phyloP scores from a whole-genome alignment of 2,797 vertebrate species.

The Sitta carolinensis region DNA sequence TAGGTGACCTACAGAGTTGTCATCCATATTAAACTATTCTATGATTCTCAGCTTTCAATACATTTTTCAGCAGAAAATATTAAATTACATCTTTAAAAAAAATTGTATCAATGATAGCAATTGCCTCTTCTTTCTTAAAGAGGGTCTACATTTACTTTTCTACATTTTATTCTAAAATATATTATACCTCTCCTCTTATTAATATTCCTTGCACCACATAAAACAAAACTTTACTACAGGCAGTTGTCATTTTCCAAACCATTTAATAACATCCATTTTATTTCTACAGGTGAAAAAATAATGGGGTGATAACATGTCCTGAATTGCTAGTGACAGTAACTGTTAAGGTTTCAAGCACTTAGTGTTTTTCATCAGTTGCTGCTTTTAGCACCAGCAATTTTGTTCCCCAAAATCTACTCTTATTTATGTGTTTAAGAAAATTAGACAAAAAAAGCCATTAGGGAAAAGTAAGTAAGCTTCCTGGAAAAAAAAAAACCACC shows the following conservation, averaged over 20 bases:
- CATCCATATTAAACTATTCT: not conserved
- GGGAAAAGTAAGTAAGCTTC: not conserved
- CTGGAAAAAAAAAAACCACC: not conserved
- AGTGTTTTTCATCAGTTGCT: conserved; percentile 4
- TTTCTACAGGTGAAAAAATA: conserved; percentile 5
- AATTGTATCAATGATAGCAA: not conserved
- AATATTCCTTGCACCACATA: not conserved
- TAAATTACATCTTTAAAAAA: not conserved
- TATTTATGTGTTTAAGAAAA: not conserved
- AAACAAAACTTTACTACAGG: not conserved
- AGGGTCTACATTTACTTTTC: not conserved
- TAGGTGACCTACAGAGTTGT: not conserved
- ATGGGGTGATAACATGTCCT: not conserved
- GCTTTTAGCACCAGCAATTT: conserved; percentile 22
- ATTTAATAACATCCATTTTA: conserved; percentile 21
- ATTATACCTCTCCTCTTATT: not conserved
- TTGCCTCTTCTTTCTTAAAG: not conserved
- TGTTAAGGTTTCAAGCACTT: conserved; percentile 6
- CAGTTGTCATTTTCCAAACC: not conserved
- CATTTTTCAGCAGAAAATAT: not conserved
- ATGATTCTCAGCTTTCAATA: not conserved
- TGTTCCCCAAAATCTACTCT: not conserved
- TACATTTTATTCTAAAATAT: not conserved
- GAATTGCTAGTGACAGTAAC: conserved; percentile 21
- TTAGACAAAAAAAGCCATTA: not conserved